Percentiles rank a stretch among this genome's conserved stretches.
These are phyloP conservation scores for Diplazon laetatorius DNA, from an alignment of 2,888 invertebrate genomes.

Conservation along the genomic window DNA sequence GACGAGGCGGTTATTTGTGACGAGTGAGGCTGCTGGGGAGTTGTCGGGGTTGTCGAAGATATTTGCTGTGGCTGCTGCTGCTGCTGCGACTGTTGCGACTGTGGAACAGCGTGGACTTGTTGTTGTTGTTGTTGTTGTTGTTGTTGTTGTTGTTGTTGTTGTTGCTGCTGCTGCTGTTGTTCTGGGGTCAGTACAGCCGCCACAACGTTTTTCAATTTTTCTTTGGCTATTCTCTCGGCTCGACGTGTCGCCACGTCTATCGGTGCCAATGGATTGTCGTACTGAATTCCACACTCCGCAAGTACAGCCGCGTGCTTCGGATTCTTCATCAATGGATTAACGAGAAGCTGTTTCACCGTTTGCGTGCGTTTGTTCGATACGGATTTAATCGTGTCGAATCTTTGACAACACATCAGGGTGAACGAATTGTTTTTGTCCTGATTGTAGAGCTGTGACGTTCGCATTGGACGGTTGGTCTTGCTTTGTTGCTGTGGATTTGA, in stretches of 20 bases:
- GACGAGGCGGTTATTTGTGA: conserved; percentile 66
- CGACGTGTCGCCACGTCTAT: conserved; percentile 91
- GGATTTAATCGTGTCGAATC: conserved; percentile 90
- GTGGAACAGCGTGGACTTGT: conserved; percentile 68
- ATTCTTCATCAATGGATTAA: conserved; percentile 89
- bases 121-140: conserved; percentile 75
- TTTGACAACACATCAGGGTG: conserved; percentile 86
- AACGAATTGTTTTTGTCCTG: conserved; percentile 91
- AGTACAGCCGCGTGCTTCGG: conserved; percentile 93
- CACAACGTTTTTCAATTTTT: conserved; percentile 86
- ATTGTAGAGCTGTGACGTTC: conserved; percentile 89
- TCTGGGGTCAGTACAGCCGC: conserved; percentile 71
- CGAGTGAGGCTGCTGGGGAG: conserved; percentile 74
- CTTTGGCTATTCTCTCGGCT: conserved; percentile 93
- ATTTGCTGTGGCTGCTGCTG: conserved; percentile 72
- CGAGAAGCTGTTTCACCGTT: conserved; percentile 89
- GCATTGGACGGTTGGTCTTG: conserved; percentile 88
- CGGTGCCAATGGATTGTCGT: conserved; percentile 93
- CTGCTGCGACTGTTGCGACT: conserved; percentile 73
- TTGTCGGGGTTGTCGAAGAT: conserved; percentile 68
- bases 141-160: conserved; percentile 63
- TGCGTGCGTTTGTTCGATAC: conserved; percentile 90
- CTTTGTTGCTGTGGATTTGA: conserved; percentile 85
- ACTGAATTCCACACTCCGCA: conserved; percentile 91
- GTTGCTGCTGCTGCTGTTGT: conserved; percentile 74